Conservation (phyloP, 2,113 vertebrate genomes). For the Tor tambroides region DNA sequence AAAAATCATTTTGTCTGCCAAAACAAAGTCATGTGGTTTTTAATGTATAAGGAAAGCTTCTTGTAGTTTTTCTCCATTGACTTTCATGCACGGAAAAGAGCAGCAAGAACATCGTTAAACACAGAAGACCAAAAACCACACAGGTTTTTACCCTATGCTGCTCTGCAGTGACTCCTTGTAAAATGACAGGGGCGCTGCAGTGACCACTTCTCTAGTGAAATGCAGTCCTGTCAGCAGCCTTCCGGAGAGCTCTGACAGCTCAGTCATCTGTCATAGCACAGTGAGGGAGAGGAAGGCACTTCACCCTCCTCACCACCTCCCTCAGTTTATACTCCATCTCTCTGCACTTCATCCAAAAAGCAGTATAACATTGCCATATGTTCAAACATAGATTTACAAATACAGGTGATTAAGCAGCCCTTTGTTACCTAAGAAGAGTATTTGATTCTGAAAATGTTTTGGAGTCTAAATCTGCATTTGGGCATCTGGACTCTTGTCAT, state of each 20-base stretch:
- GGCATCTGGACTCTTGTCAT: neutral
- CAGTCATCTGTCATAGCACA: constrained; percentile 20
- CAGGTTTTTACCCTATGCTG: neutral
- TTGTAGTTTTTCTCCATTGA: neutral
- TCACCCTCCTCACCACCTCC: constrained; percentile 33
- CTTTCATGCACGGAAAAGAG: neutral
- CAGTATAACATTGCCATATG: neutral
- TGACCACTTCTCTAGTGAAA: constrained; percentile 25
- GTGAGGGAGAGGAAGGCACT: constrained; percentile 46
- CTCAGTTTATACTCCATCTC: neutral
- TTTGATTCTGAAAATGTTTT: neutral
- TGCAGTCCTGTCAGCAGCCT: constrained; percentile 28
- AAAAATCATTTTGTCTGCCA: too few relatives aligned
- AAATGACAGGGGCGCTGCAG: neutral
- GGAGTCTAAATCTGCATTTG: neutral
- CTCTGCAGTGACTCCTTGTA: neutral
- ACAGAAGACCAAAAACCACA: neutral
- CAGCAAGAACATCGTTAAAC: neutral
- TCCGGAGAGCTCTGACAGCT: constrained; percentile 1
- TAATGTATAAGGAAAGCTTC: neutral
- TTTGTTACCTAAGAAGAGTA: neutral
- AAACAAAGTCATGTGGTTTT: too few relatives aligned
- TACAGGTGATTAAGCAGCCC: neutral
- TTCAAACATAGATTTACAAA: neutral
- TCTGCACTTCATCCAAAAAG: constrained; percentile 3